Conservation (phyloP, 2,113 vertebrate genomes). For the Fulica atra region DNA sequence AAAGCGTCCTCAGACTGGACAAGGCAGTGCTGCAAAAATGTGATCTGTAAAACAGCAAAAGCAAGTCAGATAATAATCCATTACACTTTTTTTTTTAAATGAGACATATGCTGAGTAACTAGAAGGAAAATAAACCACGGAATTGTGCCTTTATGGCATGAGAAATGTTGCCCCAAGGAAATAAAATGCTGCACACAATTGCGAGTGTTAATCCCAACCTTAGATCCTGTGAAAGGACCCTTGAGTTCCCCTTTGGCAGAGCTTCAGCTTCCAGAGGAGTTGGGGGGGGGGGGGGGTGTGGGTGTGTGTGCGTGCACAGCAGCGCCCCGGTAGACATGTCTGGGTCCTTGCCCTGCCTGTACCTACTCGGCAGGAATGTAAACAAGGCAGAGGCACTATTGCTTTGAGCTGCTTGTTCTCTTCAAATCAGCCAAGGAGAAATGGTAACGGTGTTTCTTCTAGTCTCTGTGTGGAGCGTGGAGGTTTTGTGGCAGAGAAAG, state of each 20-base stretch:
- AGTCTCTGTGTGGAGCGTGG: background rate
- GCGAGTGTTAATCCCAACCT: background rate
- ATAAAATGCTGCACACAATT: background rate
- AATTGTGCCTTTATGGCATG: background rate
- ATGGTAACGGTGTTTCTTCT: background rate
- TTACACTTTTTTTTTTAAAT: background rate
- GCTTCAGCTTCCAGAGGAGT: background rate
- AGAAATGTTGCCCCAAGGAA: background rate
- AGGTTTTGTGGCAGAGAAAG: background rate
- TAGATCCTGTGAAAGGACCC: background rate
- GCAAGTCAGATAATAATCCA: background rate
- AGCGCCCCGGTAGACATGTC: background rate
- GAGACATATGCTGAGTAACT: background rate
- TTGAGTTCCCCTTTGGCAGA: slow-evolving; percentile 36
- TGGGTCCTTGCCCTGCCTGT: background rate
- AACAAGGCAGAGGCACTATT: background rate
- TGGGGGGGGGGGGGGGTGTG: background rate
- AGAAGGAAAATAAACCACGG: background rate
- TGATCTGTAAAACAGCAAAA: background rate
- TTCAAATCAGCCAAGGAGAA: background rate
- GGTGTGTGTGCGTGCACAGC: background rate
- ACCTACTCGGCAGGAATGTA: slow-evolving; percentile 28
- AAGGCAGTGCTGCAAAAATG: background rate
- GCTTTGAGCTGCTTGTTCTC: background rate
- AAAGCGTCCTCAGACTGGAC: background rate